Base-by-base conservation (phyloP, 2,888 invertebrate species). In the Sarcophaga carnaria region DNA sequence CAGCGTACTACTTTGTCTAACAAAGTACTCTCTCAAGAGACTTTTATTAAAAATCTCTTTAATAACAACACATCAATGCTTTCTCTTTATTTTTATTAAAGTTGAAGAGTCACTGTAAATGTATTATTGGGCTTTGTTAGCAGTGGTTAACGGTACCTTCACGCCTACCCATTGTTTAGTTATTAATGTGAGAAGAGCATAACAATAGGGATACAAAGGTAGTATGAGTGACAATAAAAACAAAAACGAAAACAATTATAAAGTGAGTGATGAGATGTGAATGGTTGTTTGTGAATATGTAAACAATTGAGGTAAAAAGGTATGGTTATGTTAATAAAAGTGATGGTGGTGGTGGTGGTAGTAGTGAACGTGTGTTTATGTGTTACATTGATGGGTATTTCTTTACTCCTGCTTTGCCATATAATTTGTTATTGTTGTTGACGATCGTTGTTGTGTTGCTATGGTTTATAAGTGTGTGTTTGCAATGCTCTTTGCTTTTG, bases 121-220 rank as follows among this genome's bases (percentile, higher is more conserved):
- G 1, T 49, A 69, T n/a, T 5, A 59, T 8, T n/a, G 37, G 37
- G 4, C n/a, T 59, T 25, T 54, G 22, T 60, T 47, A 69, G 2
- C 17, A 66, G 11, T 59, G 72, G 59, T 84, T 81, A 87, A 84
- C 87, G 87, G 84, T 87, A 84, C 67, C 79, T 79, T 81, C 81
- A 87, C 87, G 84, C 87, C 87, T 87, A 87, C 87, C 81, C 67
- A 67, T 25, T 69, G 49, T 12, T 54, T 54, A 37, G n/a, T 74
- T 72, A 80, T 77, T 83, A 66, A 71, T 72, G 86, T 25, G 60
- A 84, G 81, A 87, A 87, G 81, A 87, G 87, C 63, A 79, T 87
- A 83, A 87, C 84, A 84, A 81, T 75, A 81, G 83, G 49, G 54
- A 79, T 76, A 59, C 0, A 78, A 69, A 78, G 64, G 47, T 71